A percentile compares a stretch with the other conserved stretches of the same genome.
phyloP scores from a whole-genome alignment of 2,113 vertebrate genomes.

The Naja naja region DNA sequence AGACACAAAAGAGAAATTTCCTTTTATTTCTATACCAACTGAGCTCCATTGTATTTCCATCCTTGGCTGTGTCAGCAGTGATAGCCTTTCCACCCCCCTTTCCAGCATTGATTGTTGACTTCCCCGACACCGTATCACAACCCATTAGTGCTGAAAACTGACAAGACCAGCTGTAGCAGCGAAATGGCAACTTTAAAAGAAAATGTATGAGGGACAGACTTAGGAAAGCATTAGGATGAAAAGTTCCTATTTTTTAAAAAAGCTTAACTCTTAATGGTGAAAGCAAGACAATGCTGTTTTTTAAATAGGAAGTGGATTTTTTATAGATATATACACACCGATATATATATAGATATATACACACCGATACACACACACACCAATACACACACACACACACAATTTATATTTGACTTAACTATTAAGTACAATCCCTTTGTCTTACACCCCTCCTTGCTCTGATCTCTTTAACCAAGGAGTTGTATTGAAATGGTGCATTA shows the following conservation, averaged over 20 bases:
- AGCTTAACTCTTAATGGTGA: conserved; percentile 52
- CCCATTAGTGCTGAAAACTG: conserved; percentile 78
- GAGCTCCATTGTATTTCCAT: conserved; percentile 65
- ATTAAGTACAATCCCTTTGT: background rate
- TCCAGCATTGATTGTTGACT: conserved; percentile 76
- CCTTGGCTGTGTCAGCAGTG: conserved; percentile 67
- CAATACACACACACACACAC: background rate
- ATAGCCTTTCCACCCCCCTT: conserved; percentile 44
- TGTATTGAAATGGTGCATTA: background rate
- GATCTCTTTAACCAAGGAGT: conserved; percentile 35
- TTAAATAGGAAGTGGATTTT: conserved; percentile 35
- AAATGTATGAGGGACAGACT: conserved; percentile 60
- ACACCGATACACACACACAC: background rate
- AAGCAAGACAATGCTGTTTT: conserved; percentile 46
- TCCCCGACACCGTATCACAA: conserved; percentile 78
- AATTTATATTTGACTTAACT: background rate
- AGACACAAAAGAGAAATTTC: conserved; percentile 62
- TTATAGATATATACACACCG: background rate
- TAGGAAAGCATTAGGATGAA: conserved; percentile 52
- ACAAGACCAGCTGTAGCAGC: conserved; percentile 72
- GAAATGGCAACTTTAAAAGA: conserved; percentile 73
- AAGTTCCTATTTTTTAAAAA: conserved; percentile 33
- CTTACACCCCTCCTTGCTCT: background rate
- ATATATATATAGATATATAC: background rate
- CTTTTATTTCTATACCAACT: conserved; percentile 64